These are phyloP conservation scores for Gandaritis pyraliata DNA, from an alignment of 2,888 invertebrate species.

Conservation along the genomic window DNA sequence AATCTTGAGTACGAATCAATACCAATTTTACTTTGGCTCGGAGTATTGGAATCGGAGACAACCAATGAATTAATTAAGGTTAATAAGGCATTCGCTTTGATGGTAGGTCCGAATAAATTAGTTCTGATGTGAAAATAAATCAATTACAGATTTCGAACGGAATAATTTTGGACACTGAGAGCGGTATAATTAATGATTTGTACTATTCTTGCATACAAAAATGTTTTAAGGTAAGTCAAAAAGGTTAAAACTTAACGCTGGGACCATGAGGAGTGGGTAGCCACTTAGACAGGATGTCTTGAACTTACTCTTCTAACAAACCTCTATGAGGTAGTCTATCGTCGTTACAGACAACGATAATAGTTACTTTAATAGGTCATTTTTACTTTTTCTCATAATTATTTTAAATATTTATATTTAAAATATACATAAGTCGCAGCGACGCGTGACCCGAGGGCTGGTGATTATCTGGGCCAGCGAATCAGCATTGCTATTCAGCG, in stretches of 20 bases:
- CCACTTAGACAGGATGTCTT: too few species aligned
- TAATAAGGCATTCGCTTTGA: slow-evolving; percentile 48
- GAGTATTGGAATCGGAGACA: slow-evolving; percentile 46
- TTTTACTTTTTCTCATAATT: too few species aligned
- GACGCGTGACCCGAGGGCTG: too few species aligned
- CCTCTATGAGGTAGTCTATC: too few species aligned
- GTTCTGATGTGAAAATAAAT: slow-evolving; percentile 38
- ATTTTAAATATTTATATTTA: too few species aligned
- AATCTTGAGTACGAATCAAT: slow-evolving; percentile 34
- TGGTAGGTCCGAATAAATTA: slow-evolving; percentile 38
- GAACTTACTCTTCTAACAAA: too few species aligned
- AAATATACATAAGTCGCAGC: too few species aligned
- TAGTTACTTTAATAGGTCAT: too few species aligned
- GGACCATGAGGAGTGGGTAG: too few species aligned
- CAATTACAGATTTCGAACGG: slow-evolving; percentile 52
- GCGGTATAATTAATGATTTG: slow-evolving; percentile 30
- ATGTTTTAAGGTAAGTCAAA: slow-evolving; percentile 24
- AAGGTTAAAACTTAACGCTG: background rate
- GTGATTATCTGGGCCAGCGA: too few species aligned
- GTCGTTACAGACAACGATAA: too few species aligned
- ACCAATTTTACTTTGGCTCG: slow-evolving; percentile 50
- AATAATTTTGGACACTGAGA: slow-evolving; percentile 47
- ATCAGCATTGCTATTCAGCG: too few species aligned
- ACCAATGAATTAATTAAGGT: slow-evolving; percentile 54
- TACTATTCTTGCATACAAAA: slow-evolving; percentile 24